Conservation (phyloP, 2,797 vertebrate species). For the Hylomyscus alleni region DNA sequence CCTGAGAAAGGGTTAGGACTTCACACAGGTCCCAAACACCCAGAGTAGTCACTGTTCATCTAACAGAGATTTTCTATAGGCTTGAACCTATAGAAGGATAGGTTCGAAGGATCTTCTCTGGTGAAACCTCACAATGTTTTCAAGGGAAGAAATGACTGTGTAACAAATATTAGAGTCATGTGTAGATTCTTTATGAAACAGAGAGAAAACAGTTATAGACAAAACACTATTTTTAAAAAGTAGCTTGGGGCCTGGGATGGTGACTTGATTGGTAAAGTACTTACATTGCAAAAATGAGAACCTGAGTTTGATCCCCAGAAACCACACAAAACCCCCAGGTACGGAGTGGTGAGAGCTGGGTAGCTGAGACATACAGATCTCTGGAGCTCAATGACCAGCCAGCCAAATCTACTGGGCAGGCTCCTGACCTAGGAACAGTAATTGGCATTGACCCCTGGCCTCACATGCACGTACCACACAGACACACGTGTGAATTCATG, state of each 20-base stretch:
- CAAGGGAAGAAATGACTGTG: neutral
- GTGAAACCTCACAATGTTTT: neutral
- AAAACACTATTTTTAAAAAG: slow-evolving; percentile 7
- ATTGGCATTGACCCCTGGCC: neutral
- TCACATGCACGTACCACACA: neutral
- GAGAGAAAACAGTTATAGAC: neutral
- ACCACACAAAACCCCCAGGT: neutral
- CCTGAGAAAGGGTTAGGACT: no score
- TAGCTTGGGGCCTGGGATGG: neutral
- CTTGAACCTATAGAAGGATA: no score
- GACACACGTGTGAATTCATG: neutral
- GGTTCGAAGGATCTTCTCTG: no score
- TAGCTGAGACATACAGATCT: neutral
- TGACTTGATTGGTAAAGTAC: neutral
- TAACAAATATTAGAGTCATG: neutral
- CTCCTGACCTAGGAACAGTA: neutral
- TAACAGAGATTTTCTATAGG: neutral
- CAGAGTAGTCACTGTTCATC: neutral
- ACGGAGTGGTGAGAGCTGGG: neutral
- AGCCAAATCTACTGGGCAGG: neutral
- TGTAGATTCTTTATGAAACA: neutral
- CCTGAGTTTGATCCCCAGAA: neutral
- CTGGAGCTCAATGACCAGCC: neutral
- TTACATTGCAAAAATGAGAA: neutral
- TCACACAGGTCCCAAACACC: neutral